Evolutionary conservation across 53 echinoderm and acorn worm species (phyloP).

Genomic region (Hippasteria phrygiana): DNA sequence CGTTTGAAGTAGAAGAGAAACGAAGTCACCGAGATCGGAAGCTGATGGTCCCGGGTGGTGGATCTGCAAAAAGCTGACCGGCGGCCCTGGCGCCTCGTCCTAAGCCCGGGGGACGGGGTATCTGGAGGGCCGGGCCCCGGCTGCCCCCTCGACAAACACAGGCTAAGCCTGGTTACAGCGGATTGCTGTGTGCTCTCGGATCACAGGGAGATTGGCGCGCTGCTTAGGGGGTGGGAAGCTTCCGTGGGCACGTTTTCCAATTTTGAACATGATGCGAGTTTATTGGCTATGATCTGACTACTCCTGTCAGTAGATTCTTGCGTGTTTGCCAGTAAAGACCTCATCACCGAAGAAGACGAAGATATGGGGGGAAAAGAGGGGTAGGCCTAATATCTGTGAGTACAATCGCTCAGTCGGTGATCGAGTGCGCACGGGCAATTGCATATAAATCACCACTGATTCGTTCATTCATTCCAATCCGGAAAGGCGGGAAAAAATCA

Average conservation of each 20-base stretch:
- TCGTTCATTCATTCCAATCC: conserved; percentile 3
- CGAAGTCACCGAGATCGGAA: conserved; percentile 4
- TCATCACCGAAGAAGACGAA: conserved; percentile 28
- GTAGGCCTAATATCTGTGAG: conserved; percentile 28
- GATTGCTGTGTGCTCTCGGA: conserved; percentile 53
- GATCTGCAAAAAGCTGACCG: not conserved
- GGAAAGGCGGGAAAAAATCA: conserved; percentile 3
- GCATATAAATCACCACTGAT: conserved; percentile 29
- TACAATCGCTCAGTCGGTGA: conserved; percentile 28
- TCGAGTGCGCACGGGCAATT: conserved; percentile 22
- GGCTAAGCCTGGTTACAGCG: conserved; percentile 43
- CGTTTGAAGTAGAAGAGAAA: not conserved
- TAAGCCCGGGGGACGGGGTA: conserved; percentile 18
- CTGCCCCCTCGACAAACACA: conserved; percentile 32
- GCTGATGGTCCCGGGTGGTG: conserved; percentile 11
- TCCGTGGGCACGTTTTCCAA: conserved; percentile 30
- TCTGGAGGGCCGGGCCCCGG: not conserved
- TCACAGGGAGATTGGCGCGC: not conserved
- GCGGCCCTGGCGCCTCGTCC: conserved; percentile 7
- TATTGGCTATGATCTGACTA: conserved; percentile 2
- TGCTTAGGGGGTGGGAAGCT: not conserved
- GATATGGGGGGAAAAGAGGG: not conserved
- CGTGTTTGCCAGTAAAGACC: conserved; percentile 6
- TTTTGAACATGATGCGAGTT: conserved; percentile 4
- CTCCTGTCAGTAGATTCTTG: not conserved